phyloP scores from a whole-genome alignment of 2,113 vertebrate species.

The Rallus limicola region DNA sequence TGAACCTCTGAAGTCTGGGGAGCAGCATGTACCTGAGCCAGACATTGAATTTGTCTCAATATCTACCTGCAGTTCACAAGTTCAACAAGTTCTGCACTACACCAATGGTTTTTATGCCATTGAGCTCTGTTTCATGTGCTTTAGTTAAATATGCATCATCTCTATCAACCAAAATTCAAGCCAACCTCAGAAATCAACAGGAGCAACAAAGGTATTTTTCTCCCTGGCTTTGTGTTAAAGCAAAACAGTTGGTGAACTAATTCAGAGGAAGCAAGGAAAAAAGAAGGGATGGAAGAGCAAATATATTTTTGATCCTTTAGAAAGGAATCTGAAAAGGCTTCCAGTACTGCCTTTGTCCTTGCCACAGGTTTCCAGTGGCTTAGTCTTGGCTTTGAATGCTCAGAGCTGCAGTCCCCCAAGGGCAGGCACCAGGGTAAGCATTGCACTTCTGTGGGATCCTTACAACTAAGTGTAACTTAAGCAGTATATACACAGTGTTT shows the following conservation, averaged over 20 bases:
- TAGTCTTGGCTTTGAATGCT: background rate
- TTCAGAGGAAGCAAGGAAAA: background rate
- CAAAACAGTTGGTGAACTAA: background rate
- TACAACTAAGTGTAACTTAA: accelerated
- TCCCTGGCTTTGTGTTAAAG: background rate
- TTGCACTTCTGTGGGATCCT: background rate
- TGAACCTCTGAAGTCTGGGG: background rate
- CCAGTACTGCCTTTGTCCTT: background rate
- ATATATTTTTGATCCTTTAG: background rate
- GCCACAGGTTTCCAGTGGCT: background rate
- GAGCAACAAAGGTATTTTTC: background rate
- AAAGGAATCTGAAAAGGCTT: background rate
- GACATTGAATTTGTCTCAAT: background rate
- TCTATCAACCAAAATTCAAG: background rate
- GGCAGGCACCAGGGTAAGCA: no score
- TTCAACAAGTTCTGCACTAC: background rate
- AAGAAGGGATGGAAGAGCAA: background rate
- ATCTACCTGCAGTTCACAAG: background rate
- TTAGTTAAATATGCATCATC: background rate
- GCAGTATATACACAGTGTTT: background rate
- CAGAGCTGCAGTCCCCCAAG: background rate
- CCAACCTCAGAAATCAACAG: background rate
- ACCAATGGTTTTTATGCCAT: background rate
- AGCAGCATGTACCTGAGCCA: background rate
- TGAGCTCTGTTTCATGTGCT: background rate